phyloP scores from a whole-genome alignment of 2,888 invertebrate species.

The Rhyacophila evoluta region DNA sequence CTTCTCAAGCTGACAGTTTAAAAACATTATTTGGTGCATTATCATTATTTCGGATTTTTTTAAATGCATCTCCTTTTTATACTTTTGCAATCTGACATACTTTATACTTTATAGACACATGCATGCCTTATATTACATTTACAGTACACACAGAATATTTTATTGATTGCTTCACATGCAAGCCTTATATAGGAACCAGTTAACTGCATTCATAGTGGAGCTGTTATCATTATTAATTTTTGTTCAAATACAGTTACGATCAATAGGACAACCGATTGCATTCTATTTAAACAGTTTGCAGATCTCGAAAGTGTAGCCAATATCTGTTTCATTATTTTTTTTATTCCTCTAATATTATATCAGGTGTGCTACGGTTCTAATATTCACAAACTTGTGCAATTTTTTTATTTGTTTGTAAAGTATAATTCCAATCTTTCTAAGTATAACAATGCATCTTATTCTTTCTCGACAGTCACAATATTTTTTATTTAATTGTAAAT shows the following conservation, averaged over 20 bases:
- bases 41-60: slow-evolving; percentile 16
- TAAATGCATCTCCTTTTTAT: neutral
- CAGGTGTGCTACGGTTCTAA: neutral
- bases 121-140: slow-evolving; percentile 37
- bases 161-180: slow-evolving; percentile 46
- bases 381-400: neutral
- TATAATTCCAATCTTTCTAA: no score
- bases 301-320: neutral
- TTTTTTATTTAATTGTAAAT: no score
- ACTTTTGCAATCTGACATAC: neutral
- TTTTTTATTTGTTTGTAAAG: no score
- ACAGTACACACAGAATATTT: slow-evolving; percentile 43
- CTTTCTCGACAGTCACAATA: no score
- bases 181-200: slow-evolving; percentile 51
- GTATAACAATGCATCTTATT: no score
- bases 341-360: neutral
- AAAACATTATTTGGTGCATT: neutral
- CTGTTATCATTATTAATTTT: slow-evolving; percentile 27
- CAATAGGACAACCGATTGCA: neutral
- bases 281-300: slow-evolving; percentile 17
- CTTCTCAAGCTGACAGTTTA: no score
- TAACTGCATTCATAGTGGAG: slow-evolving; percentile 32
- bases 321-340: neutral
- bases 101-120: neutral
- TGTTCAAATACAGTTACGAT: slow-evolving; percentile 10